Base-by-base conservation (phyloP, 2,113 vertebrate genomes). In the Pseudolaguvia tuberculata region DNA sequence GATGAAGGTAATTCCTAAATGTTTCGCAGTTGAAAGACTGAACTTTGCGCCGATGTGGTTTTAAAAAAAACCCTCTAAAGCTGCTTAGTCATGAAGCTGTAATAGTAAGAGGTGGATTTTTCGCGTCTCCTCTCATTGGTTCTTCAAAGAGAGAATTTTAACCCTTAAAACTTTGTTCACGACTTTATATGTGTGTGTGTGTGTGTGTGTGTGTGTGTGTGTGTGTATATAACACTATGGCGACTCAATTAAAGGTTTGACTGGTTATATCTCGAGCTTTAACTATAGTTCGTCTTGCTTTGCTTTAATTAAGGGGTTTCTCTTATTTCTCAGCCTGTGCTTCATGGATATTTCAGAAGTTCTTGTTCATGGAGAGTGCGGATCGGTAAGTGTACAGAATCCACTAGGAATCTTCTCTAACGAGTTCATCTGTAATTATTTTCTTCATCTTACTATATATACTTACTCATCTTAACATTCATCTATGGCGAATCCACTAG, bases 361-460 rank as follows among this genome's bases (percentile, higher is more conserved):
- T 98, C 96, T 75, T 98, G 97, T 79, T 92, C 96, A 8, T 99
- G 96, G 96, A 93, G 97, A 85, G 97, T 99, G 45, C 91, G 96
- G 80, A 96, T 96, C 0, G 97, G 96, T 99, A 91, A 94, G 10
- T 66, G 23, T 48, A 18, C 63, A 50, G 45, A 65, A 23, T 47
- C 15, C 21, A 47, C 39, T 47, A 65, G 10, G 4, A 0, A 50
- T 50, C 17, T 20, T 65, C 35, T n/a, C 6, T 27, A 39, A 48
- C 1, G 21, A 7, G 65, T 2, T 18, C 31, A 4, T 70, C 23
- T 6, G 11, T 21, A 8, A 35, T 20, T 8, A 7, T 35, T 35
- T 6, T 35, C 6, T 35, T 35, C 31, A 35, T 35, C 3, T 35
- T 35, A 35, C 31, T 35, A 7, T n/a, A 7, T 53, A 2, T 56